A percentile compares a stretch with the other conserved stretches of the same genome.
These are phyloP conservation scores for Allolobophora icterica DNA, from an alignment of 2,888 invertebrate genomes.

Conservation along the genomic window DNA sequence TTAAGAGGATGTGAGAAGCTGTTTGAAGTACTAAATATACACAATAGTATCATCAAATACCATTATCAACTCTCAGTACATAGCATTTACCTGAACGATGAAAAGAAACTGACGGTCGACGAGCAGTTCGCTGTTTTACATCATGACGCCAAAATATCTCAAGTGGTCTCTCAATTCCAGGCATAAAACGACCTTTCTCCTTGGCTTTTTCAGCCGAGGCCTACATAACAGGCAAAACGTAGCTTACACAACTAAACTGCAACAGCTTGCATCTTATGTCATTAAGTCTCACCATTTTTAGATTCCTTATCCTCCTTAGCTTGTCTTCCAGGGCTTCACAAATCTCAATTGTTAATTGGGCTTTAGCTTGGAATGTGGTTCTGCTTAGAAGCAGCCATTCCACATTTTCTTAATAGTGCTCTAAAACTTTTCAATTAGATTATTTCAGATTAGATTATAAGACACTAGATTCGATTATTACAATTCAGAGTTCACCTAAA, in stretches of 20 bases:
- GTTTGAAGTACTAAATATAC: neutral
- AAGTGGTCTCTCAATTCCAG: slow-evolving; percentile 24
- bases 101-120: slow-evolving; percentile 7
- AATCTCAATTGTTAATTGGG: too few species aligned
- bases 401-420: too few species aligned
- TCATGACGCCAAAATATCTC: slow-evolving; percentile 42
- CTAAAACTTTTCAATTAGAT: too few species aligned
- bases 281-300: too few species aligned
- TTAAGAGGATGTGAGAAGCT: neutral
- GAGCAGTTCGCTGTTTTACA: slow-evolving; percentile 29
- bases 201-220: slow-evolving; percentile 62
- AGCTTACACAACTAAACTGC: neutral
- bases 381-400: too few species aligned
- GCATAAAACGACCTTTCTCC: slow-evolving; percentile 53
- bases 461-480: too few species aligned
- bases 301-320: too few species aligned
- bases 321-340: too few species aligned
- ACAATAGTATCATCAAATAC: neutral
- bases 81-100: neutral
- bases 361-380: too few species aligned
- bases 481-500: too few species aligned
- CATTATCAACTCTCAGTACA: neutral
- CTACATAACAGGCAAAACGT: slow-evolving; percentile 48
- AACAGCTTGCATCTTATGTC: neutral
- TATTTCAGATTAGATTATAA: too few species aligned